phyloP scores from a whole-genome alignment of 1,140 invertebrate species.

The Papilio dardanus region DNA sequence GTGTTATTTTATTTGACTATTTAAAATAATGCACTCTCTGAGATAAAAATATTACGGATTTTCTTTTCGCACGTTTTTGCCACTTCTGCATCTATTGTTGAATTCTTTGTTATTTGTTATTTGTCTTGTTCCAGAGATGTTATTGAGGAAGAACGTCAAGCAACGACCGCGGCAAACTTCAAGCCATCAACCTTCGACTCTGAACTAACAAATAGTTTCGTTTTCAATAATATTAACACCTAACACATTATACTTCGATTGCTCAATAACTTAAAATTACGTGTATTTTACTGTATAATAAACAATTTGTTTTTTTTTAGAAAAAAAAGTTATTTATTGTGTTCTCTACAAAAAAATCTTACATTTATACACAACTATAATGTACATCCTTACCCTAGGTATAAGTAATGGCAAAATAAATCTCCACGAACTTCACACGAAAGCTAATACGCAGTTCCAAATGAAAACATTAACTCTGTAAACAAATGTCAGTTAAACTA shows the following conservation, averaged over 20 bases:
- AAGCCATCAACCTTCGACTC: conserved; percentile 46
- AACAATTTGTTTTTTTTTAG: conserved; percentile 39
- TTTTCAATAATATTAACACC: conserved; percentile 56
- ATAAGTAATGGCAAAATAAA: conserved; percentile 78
- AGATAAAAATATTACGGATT: neutral
- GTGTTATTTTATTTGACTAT: neutral
- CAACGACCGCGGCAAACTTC: conserved; percentile 47
- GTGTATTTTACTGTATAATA: neutral
- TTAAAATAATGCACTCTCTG: neutral
- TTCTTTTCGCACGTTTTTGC: neutral
- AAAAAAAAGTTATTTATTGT: conserved; percentile 66
- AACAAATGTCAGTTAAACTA: too few species aligned
- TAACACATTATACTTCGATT: conserved; percentile 37
- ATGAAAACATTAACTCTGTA: neutral
- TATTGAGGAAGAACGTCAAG: conserved; percentile 56
- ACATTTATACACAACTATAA: conserved; percentile 76
- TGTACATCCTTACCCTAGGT: conserved; percentile 79
- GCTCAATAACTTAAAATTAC: conserved; percentile 20
- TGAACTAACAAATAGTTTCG: conserved; percentile 40
- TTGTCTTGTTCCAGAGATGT: conserved; percentile 50
- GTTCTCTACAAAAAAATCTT: conserved; percentile 76
- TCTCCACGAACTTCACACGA: conserved; percentile 55
- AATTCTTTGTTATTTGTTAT: neutral
- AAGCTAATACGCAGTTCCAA: conserved; percentile 40
- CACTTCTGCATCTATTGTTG: neutral